These are phyloP conservation scores for Dicrostonyx torquatus DNA, from an alignment of 2,797 vertebrate genomes.

Conservation along the genomic window DNA sequence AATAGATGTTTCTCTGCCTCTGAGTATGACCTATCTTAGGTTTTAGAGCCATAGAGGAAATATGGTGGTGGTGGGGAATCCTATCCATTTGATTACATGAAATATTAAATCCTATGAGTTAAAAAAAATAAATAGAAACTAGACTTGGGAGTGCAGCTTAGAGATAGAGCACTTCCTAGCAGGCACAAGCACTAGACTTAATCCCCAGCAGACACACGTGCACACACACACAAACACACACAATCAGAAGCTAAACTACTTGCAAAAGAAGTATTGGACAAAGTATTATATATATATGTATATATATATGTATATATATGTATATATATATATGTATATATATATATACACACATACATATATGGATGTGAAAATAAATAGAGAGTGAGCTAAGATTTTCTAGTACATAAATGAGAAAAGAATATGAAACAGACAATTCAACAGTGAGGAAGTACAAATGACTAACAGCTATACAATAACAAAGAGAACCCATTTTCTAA, in stretches of 20 bases:
- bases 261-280: not conserved
- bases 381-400: not conserved
- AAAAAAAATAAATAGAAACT: not conserved
- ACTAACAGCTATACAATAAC: constrained; percentile 27
- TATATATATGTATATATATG: not conserved
- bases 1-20: not conserved
- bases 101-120: not conserved
- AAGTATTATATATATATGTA: not conserved
- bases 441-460: constrained; percentile 12
- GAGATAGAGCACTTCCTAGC: not conserved
- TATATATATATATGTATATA: too few species aligned
- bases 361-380: not conserved
- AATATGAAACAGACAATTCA: not conserved
- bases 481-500: constrained; percentile 41
- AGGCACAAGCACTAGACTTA: not conserved
- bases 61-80: not conserved
- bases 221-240: not conserved
- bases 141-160: not conserved
- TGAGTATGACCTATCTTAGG: not conserved
- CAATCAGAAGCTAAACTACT: constrained; percentile 5
- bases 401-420: constrained; percentile 1
- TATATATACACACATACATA: not conserved
- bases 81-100: not conserved
- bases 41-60: not conserved
- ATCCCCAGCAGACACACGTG: not conserved